Conservation (phyloP, 2,113 vertebrate genomes). For the Pseudois nayaur region DNA sequence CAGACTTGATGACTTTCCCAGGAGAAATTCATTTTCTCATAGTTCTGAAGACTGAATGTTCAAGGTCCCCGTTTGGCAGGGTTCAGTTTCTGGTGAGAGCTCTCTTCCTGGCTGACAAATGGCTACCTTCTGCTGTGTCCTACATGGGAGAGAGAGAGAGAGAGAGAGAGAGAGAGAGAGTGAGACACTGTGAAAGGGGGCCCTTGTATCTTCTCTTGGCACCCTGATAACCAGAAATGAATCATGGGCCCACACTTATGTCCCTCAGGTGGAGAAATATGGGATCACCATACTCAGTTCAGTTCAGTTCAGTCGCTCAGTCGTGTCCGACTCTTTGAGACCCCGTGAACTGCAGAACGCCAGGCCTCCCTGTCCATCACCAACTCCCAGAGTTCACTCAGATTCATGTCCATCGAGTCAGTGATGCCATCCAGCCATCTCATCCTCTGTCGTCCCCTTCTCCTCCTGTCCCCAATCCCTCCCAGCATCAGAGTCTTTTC, state of each 20-base stretch:
- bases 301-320: too few species aligned
- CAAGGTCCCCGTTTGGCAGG: background rate
- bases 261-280: background rate
- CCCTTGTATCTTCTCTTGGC: background rate
- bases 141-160: background rate
- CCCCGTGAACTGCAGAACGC: too few species aligned
- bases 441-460: accelerated
- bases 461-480: too few species aligned
- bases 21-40: background rate
- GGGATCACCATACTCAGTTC: background rate
- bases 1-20: background rate
- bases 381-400: too few species aligned
- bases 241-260: background rate
- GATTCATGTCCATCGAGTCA: accelerated
- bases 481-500: too few species aligned
- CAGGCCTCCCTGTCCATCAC: too few species aligned
- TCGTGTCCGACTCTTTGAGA: accelerated
- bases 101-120: background rate
- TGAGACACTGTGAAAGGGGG: background rate
- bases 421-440: too few species aligned
- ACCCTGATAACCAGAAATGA: background rate
- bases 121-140: background rate
- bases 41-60: background rate
- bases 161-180: background rate
- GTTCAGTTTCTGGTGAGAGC: background rate